These are phyloP conservation scores for Isichthys henryi DNA, from an alignment of 2,113 vertebrate species.

Conservation along the genomic window DNA sequence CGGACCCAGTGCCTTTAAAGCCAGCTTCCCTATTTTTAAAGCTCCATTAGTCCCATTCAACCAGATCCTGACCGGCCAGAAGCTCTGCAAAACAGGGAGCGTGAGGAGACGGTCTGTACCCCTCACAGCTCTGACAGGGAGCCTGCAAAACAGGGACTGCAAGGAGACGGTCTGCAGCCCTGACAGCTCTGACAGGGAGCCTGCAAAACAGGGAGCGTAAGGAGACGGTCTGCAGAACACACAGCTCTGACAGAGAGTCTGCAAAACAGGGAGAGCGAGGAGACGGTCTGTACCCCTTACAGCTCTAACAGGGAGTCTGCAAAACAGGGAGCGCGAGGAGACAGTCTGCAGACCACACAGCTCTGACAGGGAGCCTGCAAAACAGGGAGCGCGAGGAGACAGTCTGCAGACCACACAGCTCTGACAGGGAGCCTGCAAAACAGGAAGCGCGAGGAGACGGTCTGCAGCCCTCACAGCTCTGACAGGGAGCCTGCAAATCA, in stretches of 20 bases:
- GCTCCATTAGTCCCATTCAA: conserved; percentile 19
- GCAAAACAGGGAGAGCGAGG: no score
- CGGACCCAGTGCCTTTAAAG: conserved; percentile 33
- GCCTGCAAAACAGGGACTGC: neutral
- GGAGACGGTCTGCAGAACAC: neutral
- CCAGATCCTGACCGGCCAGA: neutral
- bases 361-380: no score
- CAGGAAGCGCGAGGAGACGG: no score
- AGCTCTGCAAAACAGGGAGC: neutral
- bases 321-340: no score
- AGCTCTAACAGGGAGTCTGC: no score
- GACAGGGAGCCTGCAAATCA: no score
- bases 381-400: no score
- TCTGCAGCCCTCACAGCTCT: no score
- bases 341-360: no score
- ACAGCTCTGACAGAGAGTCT: neutral
- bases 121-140: neutral
- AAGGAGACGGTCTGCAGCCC: neutral
- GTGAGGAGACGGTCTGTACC: neutral
- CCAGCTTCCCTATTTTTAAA: conserved; percentile 34
- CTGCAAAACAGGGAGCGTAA: neutral
- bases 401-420: no score
- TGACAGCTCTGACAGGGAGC: neutral
- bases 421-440: neutral
- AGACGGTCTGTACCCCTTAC: no score